Evolutionary conservation across 2,888 invertebrate genomes (phyloP).

Genomic region (Agrochola lychnidis): DNA sequence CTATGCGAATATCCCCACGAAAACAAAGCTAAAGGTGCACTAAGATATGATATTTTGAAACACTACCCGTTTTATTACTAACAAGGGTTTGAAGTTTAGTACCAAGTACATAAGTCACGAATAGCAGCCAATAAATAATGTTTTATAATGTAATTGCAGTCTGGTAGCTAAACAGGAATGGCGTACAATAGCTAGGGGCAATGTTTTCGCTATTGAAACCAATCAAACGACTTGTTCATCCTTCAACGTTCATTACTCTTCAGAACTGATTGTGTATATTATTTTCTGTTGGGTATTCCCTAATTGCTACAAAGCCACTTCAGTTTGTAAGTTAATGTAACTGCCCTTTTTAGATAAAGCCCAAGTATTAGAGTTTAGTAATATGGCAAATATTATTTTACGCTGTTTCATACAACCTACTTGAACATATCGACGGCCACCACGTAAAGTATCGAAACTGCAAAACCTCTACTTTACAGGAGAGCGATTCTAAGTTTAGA

Average conservation of each 20-base stretch:
- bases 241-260: constrained; percentile 39
- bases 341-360: not conserved
- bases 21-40: not conserved
- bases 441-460: no score
- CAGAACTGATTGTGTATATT: constrained; percentile 31
- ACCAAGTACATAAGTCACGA: no score
- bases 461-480: no score
- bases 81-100: not conserved
- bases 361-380: not conserved
- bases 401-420: not conserved
- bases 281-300: not conserved
- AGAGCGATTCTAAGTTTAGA: no score
- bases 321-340: no score
- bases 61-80: not conserved
- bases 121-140: constrained; percentile 20
- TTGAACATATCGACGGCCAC: no score
- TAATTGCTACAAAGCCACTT: not conserved
- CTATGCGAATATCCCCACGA: not conserved
- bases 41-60: not conserved
- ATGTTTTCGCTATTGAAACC: constrained; percentile 52
- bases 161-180: constrained; percentile 16
- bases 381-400: not conserved
- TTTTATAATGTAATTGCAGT: constrained; percentile 19
- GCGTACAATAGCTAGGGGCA: constrained; percentile 43
- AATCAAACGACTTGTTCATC: constrained; percentile 45